Evolutionary conservation across 2,113 vertebrate genomes (phyloP), one percentile per base, ranked within the genome.

Genomic region (Irena cyanogastra): DNA sequence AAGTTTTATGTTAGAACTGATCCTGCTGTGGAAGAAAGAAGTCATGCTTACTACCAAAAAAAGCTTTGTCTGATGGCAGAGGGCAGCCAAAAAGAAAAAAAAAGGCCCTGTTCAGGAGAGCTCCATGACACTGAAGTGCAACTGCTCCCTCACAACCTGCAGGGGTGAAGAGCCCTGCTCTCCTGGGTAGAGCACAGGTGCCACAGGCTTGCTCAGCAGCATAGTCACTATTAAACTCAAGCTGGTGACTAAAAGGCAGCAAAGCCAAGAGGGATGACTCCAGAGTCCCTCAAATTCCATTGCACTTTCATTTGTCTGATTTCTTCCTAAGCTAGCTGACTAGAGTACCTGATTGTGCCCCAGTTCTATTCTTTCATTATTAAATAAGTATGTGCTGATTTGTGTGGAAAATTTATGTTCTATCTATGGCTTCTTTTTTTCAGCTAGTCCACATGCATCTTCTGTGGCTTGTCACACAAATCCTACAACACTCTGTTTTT

Each of bases 81-180:
- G 12, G 8, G 5, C 5, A 44, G 20, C 10, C 14, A 33, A 35
- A 76, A 16, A 21, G 7, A 61, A 13, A 10, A 14, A 2, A 49
- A 21, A 19, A 31, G 14, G 7, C 12, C 23, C 5, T 41, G 17
- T 41, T 80, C 21, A 42, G 50, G 28, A 70, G 27, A 77, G 10
- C 16, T 21, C 37, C 1, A 3, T 3, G 41, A 70, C 27, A 49
- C 30, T 2, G 1, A 91, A 47, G 54, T 14, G 12, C 39, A 26
- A 3, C 15, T 54, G 10, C 33, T 42, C 24, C 6, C 39, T 75
- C 65, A 64, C 23, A 68, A 13, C 21, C 66, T n/a, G 9, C 24
- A n/a, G 64, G 49, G n/a, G 27, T 0, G 1, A 87, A 49, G 5
- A 84, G 5, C 30, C 5, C 5, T 5, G 4, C 37, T 41, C 30